These are phyloP conservation scores for Chelonia mydas DNA, from an alignment of 2,797 vertebrate genomes.

Conservation along the genomic window DNA sequence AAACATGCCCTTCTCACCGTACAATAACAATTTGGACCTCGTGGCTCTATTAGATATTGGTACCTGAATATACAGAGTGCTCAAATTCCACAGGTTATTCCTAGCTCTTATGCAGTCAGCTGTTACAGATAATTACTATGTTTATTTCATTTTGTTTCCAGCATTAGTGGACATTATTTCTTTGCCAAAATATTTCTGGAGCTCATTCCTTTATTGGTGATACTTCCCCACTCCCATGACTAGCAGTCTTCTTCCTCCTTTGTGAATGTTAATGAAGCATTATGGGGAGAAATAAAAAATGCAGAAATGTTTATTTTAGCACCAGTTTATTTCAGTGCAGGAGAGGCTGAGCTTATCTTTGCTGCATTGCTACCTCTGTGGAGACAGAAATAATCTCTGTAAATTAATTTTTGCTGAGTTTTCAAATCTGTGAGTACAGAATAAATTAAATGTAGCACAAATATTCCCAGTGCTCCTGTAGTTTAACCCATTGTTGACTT, in stretches of 20 bases:
- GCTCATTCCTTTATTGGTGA: not conserved
- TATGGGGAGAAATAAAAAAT: not conserved
- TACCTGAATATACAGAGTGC: not conserved
- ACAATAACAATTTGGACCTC: not conserved
- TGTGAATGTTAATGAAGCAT: not conserved
- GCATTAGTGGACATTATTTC: not conserved
- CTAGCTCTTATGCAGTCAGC: not conserved
- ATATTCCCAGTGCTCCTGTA: not conserved
- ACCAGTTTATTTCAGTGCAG: not conserved
- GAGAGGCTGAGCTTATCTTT: not conserved
- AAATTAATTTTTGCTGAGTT: not conserved
- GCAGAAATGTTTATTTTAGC: not conserved
- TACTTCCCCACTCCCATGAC: not conserved
- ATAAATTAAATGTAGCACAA: not conserved
- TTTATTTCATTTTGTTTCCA: not conserved
- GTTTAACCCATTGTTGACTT: not conserved
- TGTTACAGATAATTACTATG: not conserved
- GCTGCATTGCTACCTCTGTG: not conserved
- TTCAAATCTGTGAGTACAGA: not conserved
- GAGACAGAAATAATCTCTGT: not conserved
- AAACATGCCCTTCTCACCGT: not conserved
- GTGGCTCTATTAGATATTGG: not conserved
- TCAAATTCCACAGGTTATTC: not conserved
- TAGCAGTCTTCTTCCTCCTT: not conserved
- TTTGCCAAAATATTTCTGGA: not conserved